Evolutionary conservation across 1,140 invertebrate genomes (phyloP).

Genomic region (Hesperophylax magnus): DNA sequence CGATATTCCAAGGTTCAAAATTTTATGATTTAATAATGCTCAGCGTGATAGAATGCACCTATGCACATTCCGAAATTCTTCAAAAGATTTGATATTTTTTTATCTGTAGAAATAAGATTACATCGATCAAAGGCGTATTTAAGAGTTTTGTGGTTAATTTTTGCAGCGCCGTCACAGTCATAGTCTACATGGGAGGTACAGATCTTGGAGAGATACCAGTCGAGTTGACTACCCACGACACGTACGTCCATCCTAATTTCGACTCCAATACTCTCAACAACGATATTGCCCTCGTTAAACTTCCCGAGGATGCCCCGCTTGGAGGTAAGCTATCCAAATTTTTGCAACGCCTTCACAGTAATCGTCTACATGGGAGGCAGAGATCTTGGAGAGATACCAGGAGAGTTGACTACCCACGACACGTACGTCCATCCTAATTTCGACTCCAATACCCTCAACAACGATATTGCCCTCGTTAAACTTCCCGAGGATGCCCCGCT

Average conservation of each 20-base stretch:
- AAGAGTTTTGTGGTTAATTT: too few relatives aligned
- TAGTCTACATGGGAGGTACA: background rate
- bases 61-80: too few relatives aligned
- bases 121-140: too few relatives aligned
- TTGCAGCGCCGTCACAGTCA: background rate
- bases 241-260: conserved; percentile 38
- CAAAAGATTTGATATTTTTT: too few relatives aligned
- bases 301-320: background rate
- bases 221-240: conserved; percentile 5
- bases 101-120: too few relatives aligned
- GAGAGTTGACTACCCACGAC: conserved; percentile 2
- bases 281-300: conserved; percentile 42
- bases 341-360: background rate
- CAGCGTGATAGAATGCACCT: too few relatives aligned
- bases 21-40: too few relatives aligned
- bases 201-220: background rate
- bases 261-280: conserved; percentile 39
- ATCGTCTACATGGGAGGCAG: background rate
- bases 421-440: conserved; percentile 37
- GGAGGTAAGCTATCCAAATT: background rate
- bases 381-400: background rate
- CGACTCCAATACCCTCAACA: conserved; percentile 36
- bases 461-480: conserved; percentile 44
- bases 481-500: background rate
- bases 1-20: too few relatives aligned